phyloP scores from a whole-genome alignment of 2,888 invertebrate genomes.

The Sialis fuliginosa region DNA sequence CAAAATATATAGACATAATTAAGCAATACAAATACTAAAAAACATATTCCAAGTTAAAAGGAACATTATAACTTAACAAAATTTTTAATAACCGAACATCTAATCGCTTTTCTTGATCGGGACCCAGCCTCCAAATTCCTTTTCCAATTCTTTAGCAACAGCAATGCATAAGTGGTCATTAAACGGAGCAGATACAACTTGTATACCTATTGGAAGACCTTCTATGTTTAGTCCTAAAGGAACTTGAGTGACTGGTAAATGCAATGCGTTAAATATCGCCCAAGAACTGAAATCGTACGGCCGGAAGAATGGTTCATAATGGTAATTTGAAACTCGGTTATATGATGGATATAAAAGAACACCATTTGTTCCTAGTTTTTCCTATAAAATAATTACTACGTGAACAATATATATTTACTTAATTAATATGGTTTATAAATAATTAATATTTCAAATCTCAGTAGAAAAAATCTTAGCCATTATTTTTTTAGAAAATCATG shows the following conservation, averaged over 20 bases:
- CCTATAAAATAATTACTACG: constrained; percentile 24
- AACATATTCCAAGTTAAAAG: no score
- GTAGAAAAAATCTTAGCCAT: no score
- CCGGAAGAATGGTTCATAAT: constrained; percentile 57
- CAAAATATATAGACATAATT: no score
- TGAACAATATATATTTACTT: background rate
- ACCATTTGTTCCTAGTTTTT: constrained; percentile 56
- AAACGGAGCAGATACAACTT: constrained; percentile 52
- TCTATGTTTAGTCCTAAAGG: constrained; percentile 54
- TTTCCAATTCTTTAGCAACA: constrained; percentile 51
- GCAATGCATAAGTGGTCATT: constrained; percentile 57
- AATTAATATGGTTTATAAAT: background rate
- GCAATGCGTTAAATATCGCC: constrained; percentile 67
- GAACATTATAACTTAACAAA: no score
- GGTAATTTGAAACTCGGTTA: constrained; percentile 64
- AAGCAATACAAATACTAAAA: no score
- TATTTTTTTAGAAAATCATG: no score
- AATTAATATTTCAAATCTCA: background rate
- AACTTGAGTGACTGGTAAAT: constrained; percentile 69
- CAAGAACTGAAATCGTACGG: constrained; percentile 77
- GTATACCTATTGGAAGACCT: constrained; percentile 65
- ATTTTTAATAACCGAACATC: no score
- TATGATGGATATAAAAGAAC: constrained; percentile 70
- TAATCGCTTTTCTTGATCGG: background rate
- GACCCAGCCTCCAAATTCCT: constrained; percentile 9